Evolutionary conservation across 2,888 invertebrate species (phyloP), one percentile per base, ranked within the genome.

Genomic region (Xestia ashworthii): DNA sequence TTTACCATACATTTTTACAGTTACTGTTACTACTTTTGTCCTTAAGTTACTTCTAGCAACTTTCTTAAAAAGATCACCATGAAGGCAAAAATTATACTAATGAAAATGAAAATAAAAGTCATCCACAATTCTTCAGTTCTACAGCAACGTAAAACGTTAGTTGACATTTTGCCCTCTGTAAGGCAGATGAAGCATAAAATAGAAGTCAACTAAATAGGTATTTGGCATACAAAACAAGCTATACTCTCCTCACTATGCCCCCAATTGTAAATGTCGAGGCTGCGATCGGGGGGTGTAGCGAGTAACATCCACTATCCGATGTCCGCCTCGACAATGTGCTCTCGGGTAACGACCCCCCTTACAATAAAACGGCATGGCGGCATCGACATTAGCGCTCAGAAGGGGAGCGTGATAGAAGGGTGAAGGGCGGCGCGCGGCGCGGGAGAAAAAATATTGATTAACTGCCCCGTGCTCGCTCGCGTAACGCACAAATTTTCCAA

Each of bases 381-480:
- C 82, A 48, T 41, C 77, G 76, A 82, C 41, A 53, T 76, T 82
- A 82, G 64, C 71, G 77, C 50, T 19, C 70, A 32, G 69, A 72
- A 83, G 84, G 87, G 87, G 87, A 83, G 84, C 12, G 64, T 81
- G 38, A 41, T 58, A 64, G 86, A 82, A 82, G 83, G 83, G 83
- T 86, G 72, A 71, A 86, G 60, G 55, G 70, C 25, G 58, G 25
- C 70, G 72, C 72, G 70, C 25, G 58, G 58, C 70, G 72, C 69
- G 73, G 46, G 87, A 83, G 79, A 83, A 72, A 82, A 78, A 72
- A 83, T 85, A 85, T 85, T 38, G 81, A 81, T 81, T 74, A 70
- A n/a, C 67, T 81, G 66, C 50, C 53, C 53, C 85, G 67, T 60
- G 60, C 55, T 66, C 78, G 60, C 55, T 66, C 78, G 87, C 38